These are phyloP conservation scores for Miniopterus natalensis DNA, from an alignment of 2,113 vertebrate species.

Conservation along the genomic window DNA sequence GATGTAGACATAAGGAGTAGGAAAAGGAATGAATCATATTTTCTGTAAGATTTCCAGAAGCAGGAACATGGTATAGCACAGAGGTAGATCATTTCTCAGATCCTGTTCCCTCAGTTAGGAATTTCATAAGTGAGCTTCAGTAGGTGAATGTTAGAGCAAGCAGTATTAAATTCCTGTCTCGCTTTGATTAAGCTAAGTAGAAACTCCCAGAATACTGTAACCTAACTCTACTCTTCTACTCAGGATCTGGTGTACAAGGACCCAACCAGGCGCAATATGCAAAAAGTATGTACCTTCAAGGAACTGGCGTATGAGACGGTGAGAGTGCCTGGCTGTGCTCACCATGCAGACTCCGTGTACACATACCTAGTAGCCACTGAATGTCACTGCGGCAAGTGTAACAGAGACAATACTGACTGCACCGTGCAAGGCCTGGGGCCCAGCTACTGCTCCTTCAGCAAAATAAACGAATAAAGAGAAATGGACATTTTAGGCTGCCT, in stretches of 20 bases:
- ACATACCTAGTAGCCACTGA: constrained; percentile 92
- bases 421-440: constrained; percentile 86
- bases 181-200: constrained; percentile 5
- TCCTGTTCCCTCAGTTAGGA: not conserved
- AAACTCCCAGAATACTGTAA: not conserved
- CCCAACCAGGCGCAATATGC: constrained; percentile 77
- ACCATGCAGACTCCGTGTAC: constrained; percentile 86
- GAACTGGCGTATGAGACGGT: constrained; percentile 92
- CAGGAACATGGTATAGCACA: not conserved
- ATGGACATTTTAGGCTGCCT: not conserved
- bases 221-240: constrained; percentile 42
- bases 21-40: not conserved
- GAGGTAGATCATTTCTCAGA: not conserved
- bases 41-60: constrained; percentile 34
- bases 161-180: not conserved
- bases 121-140: not conserved
- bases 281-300: constrained; percentile 92
- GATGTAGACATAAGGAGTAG: not conserved
- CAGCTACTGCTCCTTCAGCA: constrained; percentile 88
- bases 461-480: constrained; percentile 80
- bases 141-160: not conserved
- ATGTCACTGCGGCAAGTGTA: constrained; percentile 91
- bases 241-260: constrained; percentile 91
- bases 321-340: constrained; percentile 91
- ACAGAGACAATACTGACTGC: constrained; percentile 90